Base-by-base conservation (phyloP, 2,888 invertebrate genomes). In the Leucophenga montana region DNA sequence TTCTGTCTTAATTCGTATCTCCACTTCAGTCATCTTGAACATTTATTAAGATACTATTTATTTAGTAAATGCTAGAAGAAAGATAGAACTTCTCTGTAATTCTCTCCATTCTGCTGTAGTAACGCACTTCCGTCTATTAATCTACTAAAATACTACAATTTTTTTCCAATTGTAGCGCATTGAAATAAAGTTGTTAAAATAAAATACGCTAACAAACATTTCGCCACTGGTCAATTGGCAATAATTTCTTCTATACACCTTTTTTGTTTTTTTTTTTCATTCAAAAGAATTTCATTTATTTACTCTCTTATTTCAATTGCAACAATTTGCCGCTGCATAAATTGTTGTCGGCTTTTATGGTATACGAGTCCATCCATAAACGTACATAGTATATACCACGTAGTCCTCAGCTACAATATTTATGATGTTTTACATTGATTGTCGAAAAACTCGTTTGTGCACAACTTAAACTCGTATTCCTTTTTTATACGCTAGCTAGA, bases 281-380 rank as follows among this genome's bases (percentile, higher is more conserved):
- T 50, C 16, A 1, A 18, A 50, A n/a, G n/a, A 5, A 16, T 50
- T 50, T 50, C 16, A 50, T 50, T 48, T 50, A 50, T 50, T 50
- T 50, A 67, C 72, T 70, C 70, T 77, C 75, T 73, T 71, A 77
- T 77, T 76, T 76, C 73, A 76, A 76, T 77, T 77, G 75, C 77
- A 77, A 77, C 76, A 77, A 77, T 73, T 77, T 77, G 67, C 65
- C 68, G 50, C 18, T 8, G 39, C 39, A 8, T 39, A 27, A 27
- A 27, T 27, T 27, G 27, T 27, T 27, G 27, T 27, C 27, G 27
- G 27, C 27, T 54, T 54, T 54, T 27, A 27, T 27, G 2, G 27
- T 54, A 54, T 18, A 54, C 18, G 61, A 14, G 67, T 62, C 33
- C 20, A 66, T 56, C 18, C 56, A 48, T 64, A 61, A 14, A 70